Evolutionary conservation across 2,888 invertebrate genomes (phyloP).

Genomic region (Dynastes tityus): DNA sequence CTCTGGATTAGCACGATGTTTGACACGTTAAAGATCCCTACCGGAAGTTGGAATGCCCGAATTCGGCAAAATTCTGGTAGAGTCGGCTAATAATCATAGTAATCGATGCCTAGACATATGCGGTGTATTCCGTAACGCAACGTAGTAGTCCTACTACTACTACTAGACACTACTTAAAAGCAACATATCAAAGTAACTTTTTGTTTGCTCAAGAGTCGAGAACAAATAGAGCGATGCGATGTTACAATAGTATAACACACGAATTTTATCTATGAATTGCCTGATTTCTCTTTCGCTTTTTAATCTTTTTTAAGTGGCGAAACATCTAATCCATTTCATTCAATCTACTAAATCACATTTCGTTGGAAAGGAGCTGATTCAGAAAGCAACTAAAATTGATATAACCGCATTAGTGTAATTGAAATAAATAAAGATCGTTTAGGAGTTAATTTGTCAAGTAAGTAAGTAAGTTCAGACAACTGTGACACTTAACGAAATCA

Average conservation of each 20-base stretch:
- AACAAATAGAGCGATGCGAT: too few species aligned
- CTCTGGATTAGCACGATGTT: too few species aligned
- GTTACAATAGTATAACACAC: neutral
- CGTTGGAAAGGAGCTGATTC: neutral
- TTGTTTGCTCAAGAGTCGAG: too few species aligned
- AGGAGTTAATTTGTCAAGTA: constrained; percentile 34
- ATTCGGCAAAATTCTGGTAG: too few species aligned
- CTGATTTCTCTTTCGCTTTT: constrained; percentile 2
- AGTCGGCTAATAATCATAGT: too few species aligned
- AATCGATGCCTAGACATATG: too few species aligned
- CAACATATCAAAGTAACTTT: too few species aligned
- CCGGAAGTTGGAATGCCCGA: too few species aligned
- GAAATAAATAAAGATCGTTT: constrained; percentile 33
- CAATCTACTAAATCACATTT: constrained; percentile 33
- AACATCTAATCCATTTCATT: constrained; percentile 17
- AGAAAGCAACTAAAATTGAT: constrained; percentile 18
- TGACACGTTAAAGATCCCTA: too few species aligned
- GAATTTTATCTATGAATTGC: neutral
- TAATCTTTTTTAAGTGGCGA: neutral
- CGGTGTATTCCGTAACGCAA: too few species aligned
- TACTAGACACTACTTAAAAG: too few species aligned
- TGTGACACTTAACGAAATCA: constrained; percentile 15
- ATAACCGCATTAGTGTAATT: constrained; percentile 44
- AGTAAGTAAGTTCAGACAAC: neutral
- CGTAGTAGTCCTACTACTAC: too few species aligned